These are phyloP conservation scores for Copsychus sechellarum DNA, from an alignment of 2,113 vertebrate genomes.

Conservation along the genomic window DNA sequence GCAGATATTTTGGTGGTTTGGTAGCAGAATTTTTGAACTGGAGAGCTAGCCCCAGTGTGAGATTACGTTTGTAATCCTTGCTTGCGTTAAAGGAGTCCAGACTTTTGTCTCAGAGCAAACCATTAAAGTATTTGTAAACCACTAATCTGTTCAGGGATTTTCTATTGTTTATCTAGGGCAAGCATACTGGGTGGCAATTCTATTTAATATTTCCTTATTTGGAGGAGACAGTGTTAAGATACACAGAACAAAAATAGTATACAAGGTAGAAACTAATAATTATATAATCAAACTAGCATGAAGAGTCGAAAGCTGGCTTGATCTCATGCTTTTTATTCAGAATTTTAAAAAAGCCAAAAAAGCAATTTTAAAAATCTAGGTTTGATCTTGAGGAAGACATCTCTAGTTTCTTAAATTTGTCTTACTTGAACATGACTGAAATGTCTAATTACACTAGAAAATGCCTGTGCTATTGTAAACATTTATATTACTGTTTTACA, in stretches of 20 bases:
- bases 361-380: not conserved
- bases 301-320: not conserved
- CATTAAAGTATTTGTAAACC: not conserved
- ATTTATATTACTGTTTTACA: not conserved
- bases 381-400: not conserved
- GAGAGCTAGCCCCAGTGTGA: not conserved
- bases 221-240: not conserved
- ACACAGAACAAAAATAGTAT: not conserved
- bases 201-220: not conserved
- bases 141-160: constrained; percentile 22
- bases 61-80: constrained; percentile 10
- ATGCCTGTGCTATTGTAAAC: not conserved
- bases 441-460: not conserved
- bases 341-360: not conserved
- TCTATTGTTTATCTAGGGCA: constrained; percentile 22
- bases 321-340: not conserved
- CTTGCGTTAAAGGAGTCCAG: not conserved
- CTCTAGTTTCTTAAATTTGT: not conserved
- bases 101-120: not conserved
- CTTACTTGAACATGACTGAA: not conserved
- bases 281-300: not conserved
- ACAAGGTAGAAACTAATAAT: not conserved
- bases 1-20: not conserved
- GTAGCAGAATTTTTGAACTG: not conserved
- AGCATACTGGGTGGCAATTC: not conserved